These are phyloP conservation scores for Tapirus indicus DNA, from an alignment of 2,797 vertebrate species.

Conservation along the genomic window DNA sequence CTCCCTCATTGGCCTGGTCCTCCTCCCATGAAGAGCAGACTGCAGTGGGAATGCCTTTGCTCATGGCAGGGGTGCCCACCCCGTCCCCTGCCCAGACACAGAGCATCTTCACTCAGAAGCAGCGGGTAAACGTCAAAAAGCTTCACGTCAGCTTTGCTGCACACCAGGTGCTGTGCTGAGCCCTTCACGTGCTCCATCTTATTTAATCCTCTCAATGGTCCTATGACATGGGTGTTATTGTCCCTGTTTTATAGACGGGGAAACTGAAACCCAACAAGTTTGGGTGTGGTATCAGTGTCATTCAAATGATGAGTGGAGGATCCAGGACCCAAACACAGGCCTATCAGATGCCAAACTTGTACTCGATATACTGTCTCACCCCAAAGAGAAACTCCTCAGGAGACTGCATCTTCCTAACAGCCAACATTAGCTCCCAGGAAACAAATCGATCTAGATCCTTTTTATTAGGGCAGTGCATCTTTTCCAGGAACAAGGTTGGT, in stretches of 20 bases:
- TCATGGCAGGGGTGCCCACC: neutral
- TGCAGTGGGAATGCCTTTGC: accelerated
- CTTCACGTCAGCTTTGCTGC: neutral
- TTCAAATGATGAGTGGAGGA: neutral
- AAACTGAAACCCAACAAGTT: neutral
- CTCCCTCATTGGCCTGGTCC: too few species aligned
- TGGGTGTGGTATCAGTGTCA: neutral
- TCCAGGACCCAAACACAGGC: neutral
- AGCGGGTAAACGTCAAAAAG: neutral
- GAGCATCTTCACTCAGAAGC: neutral
- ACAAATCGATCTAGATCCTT: neutral
- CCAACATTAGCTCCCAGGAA: neutral
- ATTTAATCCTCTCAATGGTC: neutral
- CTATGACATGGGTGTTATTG: neutral
- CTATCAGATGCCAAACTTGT: neutral
- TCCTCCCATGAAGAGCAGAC: neutral
- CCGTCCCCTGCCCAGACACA: neutral
- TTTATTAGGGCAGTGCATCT: constrained; percentile 52
- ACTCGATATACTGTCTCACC: neutral
- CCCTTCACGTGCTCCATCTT: neutral
- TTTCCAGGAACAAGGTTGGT: constrained; percentile 36
- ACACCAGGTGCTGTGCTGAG: neutral
- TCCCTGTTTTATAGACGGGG: neutral
- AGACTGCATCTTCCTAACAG: neutral
- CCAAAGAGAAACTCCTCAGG: neutral